These are phyloP conservation scores for Drosophila nigromelanica DNA, from an alignment of 1,140 invertebrate genomes.

Conservation along the genomic window DNA sequence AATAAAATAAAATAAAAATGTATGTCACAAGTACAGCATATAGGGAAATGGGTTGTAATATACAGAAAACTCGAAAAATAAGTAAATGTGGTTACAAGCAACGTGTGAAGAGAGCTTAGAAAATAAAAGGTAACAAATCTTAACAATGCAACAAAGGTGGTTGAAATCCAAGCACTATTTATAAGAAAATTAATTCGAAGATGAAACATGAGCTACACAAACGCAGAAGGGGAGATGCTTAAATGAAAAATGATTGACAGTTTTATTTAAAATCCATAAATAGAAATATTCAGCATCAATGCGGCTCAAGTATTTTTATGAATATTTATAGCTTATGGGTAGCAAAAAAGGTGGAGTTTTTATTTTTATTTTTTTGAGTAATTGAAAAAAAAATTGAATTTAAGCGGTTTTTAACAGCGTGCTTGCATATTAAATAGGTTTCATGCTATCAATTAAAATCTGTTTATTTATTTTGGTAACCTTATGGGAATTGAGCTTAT, in stretches of 20 bases:
- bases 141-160: constrained; percentile 14
- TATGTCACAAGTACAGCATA: constrained; percentile 1
- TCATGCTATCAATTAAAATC: not conserved
- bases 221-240: constrained; percentile 22
- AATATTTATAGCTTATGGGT: constrained; percentile 11
- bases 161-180: constrained; percentile 29
- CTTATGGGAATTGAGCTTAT: not conserved
- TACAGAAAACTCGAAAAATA: not conserved
- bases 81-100: not conserved
- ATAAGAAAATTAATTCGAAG: constrained; percentile 36
- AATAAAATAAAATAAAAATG: not conserved
- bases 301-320: not conserved
- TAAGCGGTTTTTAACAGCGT: constrained; percentile 3
- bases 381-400: constrained; percentile 24
- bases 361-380: constrained; percentile 8
- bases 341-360: not conserved
- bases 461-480: constrained; percentile 4
- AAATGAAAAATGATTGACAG: constrained; percentile 43
- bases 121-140: constrained; percentile 1
- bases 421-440: not conserved
- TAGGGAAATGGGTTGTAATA: not conserved
- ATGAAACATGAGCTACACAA: constrained; percentile 37
- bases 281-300: constrained; percentile 7
- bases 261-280: constrained; percentile 21
- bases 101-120: not conserved